Percentiles rank a stretch among this genome's conserved stretches.
These are phyloP conservation scores for Acanthochromis polyacanthus DNA, from an alignment of 2,113 vertebrate species.

Conservation along the genomic window DNA sequence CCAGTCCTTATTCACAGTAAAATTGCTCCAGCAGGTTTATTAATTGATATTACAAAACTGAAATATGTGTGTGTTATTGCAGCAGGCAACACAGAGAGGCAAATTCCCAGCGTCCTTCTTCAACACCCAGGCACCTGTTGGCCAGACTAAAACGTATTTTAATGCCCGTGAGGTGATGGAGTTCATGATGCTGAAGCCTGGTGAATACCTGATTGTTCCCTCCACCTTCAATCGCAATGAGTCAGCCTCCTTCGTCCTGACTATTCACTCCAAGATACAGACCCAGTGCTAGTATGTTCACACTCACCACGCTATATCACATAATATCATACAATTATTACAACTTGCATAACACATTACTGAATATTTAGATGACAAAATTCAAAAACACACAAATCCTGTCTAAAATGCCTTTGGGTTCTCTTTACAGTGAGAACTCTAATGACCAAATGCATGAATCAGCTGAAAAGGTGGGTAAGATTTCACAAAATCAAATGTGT, in stretches of 20 bases:
- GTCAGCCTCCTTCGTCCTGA: conserved; percentile 73
- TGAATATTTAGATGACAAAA: not conserved
- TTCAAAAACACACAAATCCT: not conserved
- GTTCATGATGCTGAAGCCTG: conserved; percentile 64
- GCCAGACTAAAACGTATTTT: conserved; percentile 39
- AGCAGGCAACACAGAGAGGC: conserved; percentile 52
- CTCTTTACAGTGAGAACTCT: conserved; percentile 69
- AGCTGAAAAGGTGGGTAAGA: conserved; percentile 30
- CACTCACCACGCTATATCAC: not conserved
- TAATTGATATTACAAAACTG: not conserved
- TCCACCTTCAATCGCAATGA: conserved; percentile 68
- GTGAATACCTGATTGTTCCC: conserved; percentile 79
- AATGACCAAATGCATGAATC: not conserved
- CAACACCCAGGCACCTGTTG: not conserved
- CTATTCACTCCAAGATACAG: conserved; percentile 70
- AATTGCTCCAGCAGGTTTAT: not conserved
- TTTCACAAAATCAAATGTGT: not conserved
- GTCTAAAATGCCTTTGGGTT: not conserved
- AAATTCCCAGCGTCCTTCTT: conserved; percentile 79
- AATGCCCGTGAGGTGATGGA: conserved; percentile 75
- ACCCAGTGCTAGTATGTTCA: conserved; percentile 60
- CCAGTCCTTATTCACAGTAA: not conserved
- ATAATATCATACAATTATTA: too few species aligned
- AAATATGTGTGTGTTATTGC: not conserved
- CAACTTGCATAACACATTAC: too few species aligned